Evolutionary conservation across 2,113 vertebrate genomes (phyloP), one percentile per base, ranked within the genome.

Genomic region (Emydocephalus ijimae): DNA sequence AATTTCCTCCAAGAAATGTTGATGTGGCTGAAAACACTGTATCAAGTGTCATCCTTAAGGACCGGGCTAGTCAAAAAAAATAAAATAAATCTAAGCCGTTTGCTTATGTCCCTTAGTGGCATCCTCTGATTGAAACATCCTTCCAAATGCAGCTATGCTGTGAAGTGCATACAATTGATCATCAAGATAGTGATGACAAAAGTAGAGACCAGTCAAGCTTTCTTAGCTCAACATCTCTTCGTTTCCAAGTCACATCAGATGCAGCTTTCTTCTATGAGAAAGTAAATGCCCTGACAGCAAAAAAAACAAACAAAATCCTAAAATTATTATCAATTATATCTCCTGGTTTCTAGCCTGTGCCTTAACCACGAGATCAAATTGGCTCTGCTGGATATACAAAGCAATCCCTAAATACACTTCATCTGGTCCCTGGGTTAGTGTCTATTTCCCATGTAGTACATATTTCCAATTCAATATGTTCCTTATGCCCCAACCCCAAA

Each of bases 11-110:
- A 96, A 97, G 95, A 96, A 96, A 98, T 96, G 96, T 96, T 97
- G 97, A 98, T 97, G 94, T 96, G 96, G 96, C 96, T 97, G 96
- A 98, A 98, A 98, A 98, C 92, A 96, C 96, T 95, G 96, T 97
- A 93, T 96, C 95, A 96, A 97, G 97, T 95, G 96, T 97, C 97
- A 98, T 97, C 96, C 97, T 97, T 94, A 95, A 97, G 96, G 96
- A 97, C 96, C 95, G 96, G 92, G 89, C 95, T 95, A 95, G 96
- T 95, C 94, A 94, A 95, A 97, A 50, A 96, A 95, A 97, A 93
- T 64, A 96, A 95, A 97, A 97, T 96, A 98, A 98, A 98, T 97
- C 97, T 95, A 89, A 96, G 96, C 93, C 96, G 87, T 96, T 92
- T 96, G 97, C 97, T 97, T 96, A 95, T 95, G 96, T 93, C 96